phyloP scores from a whole-genome alignment of 2,113 vertebrate genomes.

The Lanius collurio region DNA sequence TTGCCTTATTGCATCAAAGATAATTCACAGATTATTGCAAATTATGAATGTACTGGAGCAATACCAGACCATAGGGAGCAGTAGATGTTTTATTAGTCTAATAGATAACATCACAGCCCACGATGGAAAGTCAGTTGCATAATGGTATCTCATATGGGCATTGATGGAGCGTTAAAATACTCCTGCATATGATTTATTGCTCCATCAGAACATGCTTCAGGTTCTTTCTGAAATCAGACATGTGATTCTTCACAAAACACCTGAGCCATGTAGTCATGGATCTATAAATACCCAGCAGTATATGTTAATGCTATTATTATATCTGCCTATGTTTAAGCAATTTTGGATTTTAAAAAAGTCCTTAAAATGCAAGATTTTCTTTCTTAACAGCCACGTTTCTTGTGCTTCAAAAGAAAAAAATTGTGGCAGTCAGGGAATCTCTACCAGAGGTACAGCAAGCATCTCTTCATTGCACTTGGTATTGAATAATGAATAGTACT shows the following conservation, averaged over 20 bases:
- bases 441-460: background rate
- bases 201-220: background rate
- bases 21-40: conserved; percentile 4
- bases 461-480: background rate
- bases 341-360: background rate
- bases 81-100: conserved; percentile 1
- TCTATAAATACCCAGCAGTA: background rate
- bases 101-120: background rate
- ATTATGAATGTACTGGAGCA: background rate
- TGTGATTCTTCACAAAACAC: background rate
- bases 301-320: background rate
- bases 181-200: background rate
- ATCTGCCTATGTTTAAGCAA: background rate
- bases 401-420: background rate
- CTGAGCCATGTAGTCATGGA: background rate
- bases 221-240: background rate
- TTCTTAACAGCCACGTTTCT: background rate
- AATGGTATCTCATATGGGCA: background rate
- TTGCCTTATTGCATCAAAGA: background rate
- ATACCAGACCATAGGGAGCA: background rate
- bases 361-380: background rate
- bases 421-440: background rate
- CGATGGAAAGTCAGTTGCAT: background rate
- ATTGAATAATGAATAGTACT: background rate
- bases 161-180: background rate